Percentiles rank a stretch among this genome's conserved stretches.
Evolutionary conservation across 2,797 vertebrate species (phyloP).

Genomic region (Huso huso): DNA sequence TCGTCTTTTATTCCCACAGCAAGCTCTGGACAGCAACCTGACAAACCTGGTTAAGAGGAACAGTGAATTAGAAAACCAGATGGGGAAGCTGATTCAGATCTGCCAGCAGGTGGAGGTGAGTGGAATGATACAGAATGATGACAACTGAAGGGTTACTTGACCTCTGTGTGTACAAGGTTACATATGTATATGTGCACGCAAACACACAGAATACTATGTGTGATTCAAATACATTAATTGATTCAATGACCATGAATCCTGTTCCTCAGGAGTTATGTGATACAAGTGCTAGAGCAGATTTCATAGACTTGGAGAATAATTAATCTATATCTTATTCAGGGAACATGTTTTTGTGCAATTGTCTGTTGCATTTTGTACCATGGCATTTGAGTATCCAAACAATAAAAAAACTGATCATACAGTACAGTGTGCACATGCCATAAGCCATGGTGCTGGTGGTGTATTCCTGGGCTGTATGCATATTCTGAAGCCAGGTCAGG

Average conservation of each 20-base stretch:
- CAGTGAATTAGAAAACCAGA: conserved; percentile 95
- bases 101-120: conserved; percentile 97
- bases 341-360: too few relatives aligned
- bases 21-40: conserved; percentile 96
- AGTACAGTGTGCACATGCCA: too few relatives aligned
- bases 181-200: neutral
- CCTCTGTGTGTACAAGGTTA: conserved; percentile 8
- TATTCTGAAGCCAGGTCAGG: too few relatives aligned
- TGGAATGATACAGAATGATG: conserved; percentile 20
- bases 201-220: too few relatives aligned
- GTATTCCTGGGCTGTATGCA: too few relatives aligned
- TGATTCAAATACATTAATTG: too few relatives aligned
- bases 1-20: conserved; percentile 53
- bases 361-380: too few relatives aligned
- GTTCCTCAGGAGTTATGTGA: neutral
- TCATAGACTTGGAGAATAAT: neutral
- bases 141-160: conserved; percentile 5
- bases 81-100: conserved; percentile 98
- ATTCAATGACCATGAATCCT: conserved; percentile 6
- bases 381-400: too few relatives aligned
- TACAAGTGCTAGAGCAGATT: neutral
- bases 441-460: too few relatives aligned
- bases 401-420: too few relatives aligned
- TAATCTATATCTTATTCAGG: too few relatives aligned
- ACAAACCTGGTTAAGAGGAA: conserved; percentile 96